phyloP scores from a whole-genome alignment of 1,140 invertebrate species.

The Potamilus streckersoni region DNA sequence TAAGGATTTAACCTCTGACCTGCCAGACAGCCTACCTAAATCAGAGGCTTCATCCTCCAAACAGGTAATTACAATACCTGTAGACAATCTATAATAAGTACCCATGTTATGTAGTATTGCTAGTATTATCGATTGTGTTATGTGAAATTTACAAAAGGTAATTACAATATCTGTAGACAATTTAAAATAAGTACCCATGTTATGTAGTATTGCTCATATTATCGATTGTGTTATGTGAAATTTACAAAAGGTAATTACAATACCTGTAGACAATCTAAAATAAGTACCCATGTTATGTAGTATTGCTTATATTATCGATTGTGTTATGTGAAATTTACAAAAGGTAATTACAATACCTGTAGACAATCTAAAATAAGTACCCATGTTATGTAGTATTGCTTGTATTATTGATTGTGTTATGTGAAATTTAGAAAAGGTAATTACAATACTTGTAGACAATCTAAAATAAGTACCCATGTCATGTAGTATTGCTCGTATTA shows the following conservation, averaged over 20 bases:
- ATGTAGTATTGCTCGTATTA: no score
- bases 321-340: no score
- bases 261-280: neutral
- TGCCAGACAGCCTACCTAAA: slow-evolving; percentile 20
- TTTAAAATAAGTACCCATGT: neutral
- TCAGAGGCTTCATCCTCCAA: neutral
- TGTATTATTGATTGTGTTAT: no score
- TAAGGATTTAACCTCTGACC: slow-evolving; percentile 4
- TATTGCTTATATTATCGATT: no score
- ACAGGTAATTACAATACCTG: neutral
- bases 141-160: neutral
- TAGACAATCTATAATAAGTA: neutral
- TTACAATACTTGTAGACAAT: neutral
- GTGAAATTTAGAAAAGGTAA: neutral
- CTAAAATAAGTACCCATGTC: neutral
- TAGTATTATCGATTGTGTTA: no score
- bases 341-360: neutral
- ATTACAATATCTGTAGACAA: neutral
- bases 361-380: neutral
- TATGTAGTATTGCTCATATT: no score
- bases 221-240: no score
- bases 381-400: no score
- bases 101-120: no score
- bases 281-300: no score
- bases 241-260: neutral